phyloP scores from a whole-genome alignment of 1,140 invertebrate genomes.

The Lucilia cuprina region DNA sequence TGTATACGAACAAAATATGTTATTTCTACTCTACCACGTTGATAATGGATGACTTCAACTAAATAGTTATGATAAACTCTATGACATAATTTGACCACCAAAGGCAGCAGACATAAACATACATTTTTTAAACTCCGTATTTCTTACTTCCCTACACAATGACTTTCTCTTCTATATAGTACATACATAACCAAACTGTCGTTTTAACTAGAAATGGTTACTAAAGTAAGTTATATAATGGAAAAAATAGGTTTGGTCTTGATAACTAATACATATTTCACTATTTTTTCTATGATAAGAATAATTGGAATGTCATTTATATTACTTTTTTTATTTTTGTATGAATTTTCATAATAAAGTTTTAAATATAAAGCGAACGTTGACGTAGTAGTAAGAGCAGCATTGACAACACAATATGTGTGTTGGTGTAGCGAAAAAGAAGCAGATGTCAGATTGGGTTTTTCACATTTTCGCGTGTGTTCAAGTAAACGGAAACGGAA shows the following conservation, averaged over 20 bases:
- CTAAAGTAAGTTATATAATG: no score
- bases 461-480: not conserved
- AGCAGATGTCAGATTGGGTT: not conserved
- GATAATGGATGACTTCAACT: constrained; percentile 3
- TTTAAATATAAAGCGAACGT: not conserved
- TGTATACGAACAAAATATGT: constrained; percentile 3
- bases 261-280: constrained; percentile 12
- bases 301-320: constrained; percentile 31
- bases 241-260: not conserved
- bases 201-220: not conserved
- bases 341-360: not conserved
- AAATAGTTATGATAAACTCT: constrained; percentile 28
- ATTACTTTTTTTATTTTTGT: not conserved
- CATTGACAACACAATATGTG: no score
- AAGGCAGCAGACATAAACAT: not conserved
- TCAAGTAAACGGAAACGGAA: not conserved
- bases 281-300: constrained; percentile 8
- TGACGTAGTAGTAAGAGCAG: not conserved
- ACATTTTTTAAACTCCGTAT: no score
- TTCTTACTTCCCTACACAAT: no score
- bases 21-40: not conserved
- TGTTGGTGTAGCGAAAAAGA: not conserved
- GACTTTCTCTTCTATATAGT: no score
- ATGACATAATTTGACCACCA: constrained; percentile 27
- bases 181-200: not conserved